Percentiles rank a stretch among this genome's conserved stretches.
Evolutionary conservation across 2,113 vertebrate genomes (phyloP).

Genomic region (Antennarius striatus): DNA sequence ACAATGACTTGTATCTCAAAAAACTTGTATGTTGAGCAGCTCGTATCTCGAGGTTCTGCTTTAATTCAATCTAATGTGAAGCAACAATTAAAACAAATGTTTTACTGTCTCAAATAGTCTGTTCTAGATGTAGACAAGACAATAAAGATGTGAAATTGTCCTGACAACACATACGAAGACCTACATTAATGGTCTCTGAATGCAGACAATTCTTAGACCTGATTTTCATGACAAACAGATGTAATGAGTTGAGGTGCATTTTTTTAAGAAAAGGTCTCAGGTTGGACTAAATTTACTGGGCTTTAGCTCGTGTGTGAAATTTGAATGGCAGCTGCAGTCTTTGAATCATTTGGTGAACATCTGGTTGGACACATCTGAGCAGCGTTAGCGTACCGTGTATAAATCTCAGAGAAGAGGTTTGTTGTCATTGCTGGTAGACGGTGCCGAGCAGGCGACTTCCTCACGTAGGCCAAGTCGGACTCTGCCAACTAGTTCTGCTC

Average conservation of each 20-base stretch:
- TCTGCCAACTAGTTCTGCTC: slow-evolving; percentile 37
- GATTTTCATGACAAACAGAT: not conserved
- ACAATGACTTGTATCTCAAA: too few relatives aligned
- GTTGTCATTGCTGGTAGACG: slow-evolving; percentile 41
- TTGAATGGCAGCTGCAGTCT: not conserved
- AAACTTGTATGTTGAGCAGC: too few relatives aligned
- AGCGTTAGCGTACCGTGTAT: not conserved
- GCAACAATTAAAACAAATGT: too few relatives aligned
- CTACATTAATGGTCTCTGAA: too few relatives aligned
- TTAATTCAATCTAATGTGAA: too few relatives aligned
- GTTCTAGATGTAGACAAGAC: not conserved
- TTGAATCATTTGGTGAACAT: slow-evolving; percentile 7
- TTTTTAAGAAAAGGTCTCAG: not conserved
- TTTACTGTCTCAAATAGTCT: too few relatives aligned
- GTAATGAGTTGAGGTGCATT: not conserved
- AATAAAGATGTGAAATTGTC: not conserved
- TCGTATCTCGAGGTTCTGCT: too few relatives aligned
- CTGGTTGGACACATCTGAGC: slow-evolving; percentile 37
- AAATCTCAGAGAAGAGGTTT: slow-evolving; percentile 28
- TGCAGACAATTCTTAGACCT: too few relatives aligned
- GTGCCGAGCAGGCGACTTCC: slow-evolving; percentile 37
- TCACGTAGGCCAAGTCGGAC: slow-evolving; percentile 13
- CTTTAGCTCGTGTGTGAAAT: slow-evolving; percentile 2
- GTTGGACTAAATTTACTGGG: not conserved
- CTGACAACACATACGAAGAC: not conserved